Conservation (phyloP, 2,888 invertebrate genomes). For the Drosophila mettleri region DNA sequence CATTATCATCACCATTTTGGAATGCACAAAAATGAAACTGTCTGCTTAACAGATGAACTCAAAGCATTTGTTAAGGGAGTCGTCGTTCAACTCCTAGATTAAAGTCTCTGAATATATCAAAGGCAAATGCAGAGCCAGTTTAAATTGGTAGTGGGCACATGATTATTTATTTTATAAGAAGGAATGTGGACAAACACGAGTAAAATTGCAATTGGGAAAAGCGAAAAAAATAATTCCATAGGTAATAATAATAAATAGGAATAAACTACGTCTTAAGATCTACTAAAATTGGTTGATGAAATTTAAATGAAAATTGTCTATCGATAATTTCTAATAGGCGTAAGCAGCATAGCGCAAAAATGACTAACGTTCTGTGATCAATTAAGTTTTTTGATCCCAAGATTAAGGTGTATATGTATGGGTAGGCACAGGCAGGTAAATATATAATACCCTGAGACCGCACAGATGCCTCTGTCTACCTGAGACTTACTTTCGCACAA, state of each 20-base stretch:
- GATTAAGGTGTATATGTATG: neutral
- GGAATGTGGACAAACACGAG: neutral
- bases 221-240: too few species aligned
- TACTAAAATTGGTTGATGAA: too few species aligned
- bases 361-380: neutral
- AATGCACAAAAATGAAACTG: neutral
- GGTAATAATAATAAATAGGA: too few species aligned
- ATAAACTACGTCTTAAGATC: too few species aligned
- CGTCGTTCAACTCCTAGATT: neutral
- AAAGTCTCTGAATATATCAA: neutral
- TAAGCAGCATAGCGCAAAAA: neutral
- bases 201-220: too few species aligned
- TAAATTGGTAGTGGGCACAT: conserved; percentile 4
- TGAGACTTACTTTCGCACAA: conserved; percentile 3
- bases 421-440: neutral
- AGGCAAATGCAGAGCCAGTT: neutral
- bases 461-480: conserved; percentile 6
- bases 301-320: neutral
- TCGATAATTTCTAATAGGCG: neutral
- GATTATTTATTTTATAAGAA: neutral
- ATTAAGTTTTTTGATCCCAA: neutral
- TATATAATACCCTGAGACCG: neutral
- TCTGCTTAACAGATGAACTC: neutral
- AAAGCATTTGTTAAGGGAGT: neutral
- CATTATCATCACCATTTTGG: neutral